Percentiles rank a stretch among this genome's conserved stretches.
phyloP scores from a whole-genome alignment of 2,113 vertebrate species.

The Oplegnathus fasciatus region DNA sequence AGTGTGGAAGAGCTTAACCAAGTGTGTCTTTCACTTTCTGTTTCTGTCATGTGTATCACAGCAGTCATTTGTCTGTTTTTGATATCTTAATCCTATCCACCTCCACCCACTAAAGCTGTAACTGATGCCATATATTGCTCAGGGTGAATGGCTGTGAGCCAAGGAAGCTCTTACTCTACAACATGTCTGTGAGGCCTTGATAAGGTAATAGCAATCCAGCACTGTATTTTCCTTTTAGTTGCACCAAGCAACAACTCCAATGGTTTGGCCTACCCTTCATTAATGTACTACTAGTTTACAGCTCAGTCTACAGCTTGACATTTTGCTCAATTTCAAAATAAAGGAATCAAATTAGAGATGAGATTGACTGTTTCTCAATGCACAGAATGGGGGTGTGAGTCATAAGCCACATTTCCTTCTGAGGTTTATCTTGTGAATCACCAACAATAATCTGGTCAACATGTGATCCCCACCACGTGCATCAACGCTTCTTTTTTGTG shows the following conservation, averaged over 20 bases:
- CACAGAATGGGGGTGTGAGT: background rate
- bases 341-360: background rate
- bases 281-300: background rate
- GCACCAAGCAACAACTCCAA: background rate
- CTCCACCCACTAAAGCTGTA: background rate
- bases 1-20: background rate
- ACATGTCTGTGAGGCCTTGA: background rate
- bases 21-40: background rate
- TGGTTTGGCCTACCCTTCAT: background rate
- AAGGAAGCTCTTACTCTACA: background rate
- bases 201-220: background rate
- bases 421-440: conserved; percentile 6
- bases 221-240: background rate
- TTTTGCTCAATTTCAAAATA: background rate
- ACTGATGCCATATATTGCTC: background rate
- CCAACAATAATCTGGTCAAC: background rate
- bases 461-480: background rate
- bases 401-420: background rate
- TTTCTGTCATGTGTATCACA: background rate
- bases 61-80: background rate
- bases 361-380: background rate
- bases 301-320: background rate
- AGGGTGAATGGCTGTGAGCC: background rate
- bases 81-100: background rate
- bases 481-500: background rate